Evolutionary conservation across 2,888 invertebrate genomes (phyloP).

Genomic region (Mactromeris polynyma): DNA sequence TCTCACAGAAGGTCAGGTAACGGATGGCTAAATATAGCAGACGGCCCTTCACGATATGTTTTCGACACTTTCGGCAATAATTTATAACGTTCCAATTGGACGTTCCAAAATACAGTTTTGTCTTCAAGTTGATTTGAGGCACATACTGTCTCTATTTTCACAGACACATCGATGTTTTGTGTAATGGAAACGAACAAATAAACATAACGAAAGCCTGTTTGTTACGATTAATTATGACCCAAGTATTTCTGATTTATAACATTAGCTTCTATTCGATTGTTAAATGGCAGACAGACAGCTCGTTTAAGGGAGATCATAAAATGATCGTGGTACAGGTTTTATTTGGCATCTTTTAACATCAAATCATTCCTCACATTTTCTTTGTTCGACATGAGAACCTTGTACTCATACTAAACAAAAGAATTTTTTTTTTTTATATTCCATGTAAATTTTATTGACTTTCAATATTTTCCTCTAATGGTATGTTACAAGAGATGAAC

Average conservation of each 20-base stretch:
- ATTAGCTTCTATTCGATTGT: constrained; percentile 5
- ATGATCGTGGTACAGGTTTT: neutral
- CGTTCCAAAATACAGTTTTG: no score
- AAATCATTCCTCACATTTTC: neutral
- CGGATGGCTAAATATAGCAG: no score
- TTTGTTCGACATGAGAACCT: neutral
- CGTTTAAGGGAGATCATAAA: constrained; percentile 14
- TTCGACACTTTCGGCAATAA: no score
- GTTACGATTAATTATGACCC: constrained; percentile 67
- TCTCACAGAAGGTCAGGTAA: no score
- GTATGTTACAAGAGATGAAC: neutral
- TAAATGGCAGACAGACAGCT: constrained; percentile 17
- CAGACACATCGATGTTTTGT: no score
- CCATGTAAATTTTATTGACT: neutral
- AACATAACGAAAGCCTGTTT: constrained; percentile 57
- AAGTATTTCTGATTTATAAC: constrained; percentile 30
- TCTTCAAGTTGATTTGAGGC: no score
- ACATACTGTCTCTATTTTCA: no score
- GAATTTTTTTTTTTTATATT: neutral
- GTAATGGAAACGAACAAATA: no score
- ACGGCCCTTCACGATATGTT: no score
- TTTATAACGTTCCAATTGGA: no score
- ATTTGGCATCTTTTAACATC: constrained; percentile 11
- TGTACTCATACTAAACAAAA: neutral
- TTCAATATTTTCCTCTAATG: neutral